Conservation (phyloP, 2,113 vertebrate species). For the Ondatra zibethicus region DNA sequence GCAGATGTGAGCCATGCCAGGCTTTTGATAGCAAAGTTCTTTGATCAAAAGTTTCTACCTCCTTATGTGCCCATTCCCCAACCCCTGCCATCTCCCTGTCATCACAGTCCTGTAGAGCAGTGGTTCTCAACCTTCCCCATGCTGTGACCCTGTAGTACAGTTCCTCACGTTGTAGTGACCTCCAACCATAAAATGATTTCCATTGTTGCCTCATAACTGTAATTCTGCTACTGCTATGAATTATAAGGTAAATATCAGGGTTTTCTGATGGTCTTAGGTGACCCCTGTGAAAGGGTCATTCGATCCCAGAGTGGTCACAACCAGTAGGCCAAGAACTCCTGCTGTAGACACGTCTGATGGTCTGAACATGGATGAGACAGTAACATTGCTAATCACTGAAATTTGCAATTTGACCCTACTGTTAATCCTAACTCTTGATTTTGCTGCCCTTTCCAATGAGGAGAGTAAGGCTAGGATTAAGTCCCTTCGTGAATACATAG, state of each 20-base stretch:
- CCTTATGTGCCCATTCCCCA: neutral
- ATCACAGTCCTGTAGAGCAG: neutral
- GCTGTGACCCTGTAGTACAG: neutral
- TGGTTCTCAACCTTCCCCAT: neutral
- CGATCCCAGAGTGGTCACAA: neutral
- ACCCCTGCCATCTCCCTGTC: neutral
- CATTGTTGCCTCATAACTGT: neutral
- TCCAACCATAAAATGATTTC: neutral
- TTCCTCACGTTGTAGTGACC: neutral
- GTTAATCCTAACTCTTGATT: neutral
- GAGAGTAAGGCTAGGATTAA: neutral
- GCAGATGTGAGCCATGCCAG: neutral
- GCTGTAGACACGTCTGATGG: neutral
- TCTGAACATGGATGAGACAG: neutral
- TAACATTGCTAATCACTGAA: neutral
- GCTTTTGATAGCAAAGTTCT: neutral
- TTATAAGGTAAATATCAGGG: neutral
- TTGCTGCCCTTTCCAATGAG: conserved; percentile 24
- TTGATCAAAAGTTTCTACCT: neutral
- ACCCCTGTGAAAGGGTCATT: neutral
- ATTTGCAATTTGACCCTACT: neutral
- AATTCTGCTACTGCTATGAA: neutral
- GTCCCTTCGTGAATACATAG: neutral
- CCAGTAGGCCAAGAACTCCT: neutral
- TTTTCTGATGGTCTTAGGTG: neutral